phyloP scores from a whole-genome alignment of 2,888 invertebrate species.

The Parelbella ahira region DNA sequence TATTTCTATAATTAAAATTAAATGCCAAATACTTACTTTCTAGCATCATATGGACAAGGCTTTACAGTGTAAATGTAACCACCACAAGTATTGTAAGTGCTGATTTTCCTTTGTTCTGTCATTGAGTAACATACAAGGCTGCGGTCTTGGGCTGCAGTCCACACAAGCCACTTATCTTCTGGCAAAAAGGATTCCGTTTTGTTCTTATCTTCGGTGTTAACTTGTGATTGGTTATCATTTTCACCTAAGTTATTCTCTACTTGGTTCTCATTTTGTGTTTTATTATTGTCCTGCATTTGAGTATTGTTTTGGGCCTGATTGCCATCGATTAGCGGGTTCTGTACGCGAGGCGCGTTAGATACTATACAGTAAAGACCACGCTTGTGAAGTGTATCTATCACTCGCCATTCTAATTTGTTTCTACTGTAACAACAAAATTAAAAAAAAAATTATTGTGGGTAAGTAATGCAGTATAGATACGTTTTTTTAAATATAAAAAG shows the following conservation, averaged over 20 bases:
- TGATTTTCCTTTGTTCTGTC: conserved; percentile 46
- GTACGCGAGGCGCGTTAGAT: conserved; percentile 57
- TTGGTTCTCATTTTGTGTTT: too few species aligned
- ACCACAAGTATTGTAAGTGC: conserved; percentile 80
- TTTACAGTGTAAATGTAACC: conserved; percentile 83
- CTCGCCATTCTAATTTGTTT: conserved; percentile 47
- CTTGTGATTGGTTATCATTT: not conserved
- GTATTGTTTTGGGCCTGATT: not conserved
- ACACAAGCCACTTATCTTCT: conserved; percentile 56
- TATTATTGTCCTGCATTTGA: not conserved
- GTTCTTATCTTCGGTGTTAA: not conserved
- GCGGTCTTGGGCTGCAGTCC: conserved; percentile 83
- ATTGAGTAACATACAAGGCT: conserved; percentile 74
- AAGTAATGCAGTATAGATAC: too few species aligned
- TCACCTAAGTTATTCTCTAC: too few species aligned
- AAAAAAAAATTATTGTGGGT: too few species aligned
- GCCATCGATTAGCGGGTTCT: conserved; percentile 30
- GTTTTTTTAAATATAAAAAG: too few species aligned
- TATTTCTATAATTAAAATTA: too few species aligned
- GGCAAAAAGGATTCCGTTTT: not conserved
- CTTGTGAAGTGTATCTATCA: conserved; percentile 75
- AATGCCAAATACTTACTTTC: conserved; percentile 81
- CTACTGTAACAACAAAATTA: too few species aligned
- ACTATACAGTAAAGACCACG: conserved; percentile 83
- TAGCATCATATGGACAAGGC: conserved; percentile 85